Evolutionary conservation across 2,797 vertebrate species (phyloP).

Genomic region (Trichosurus vulpecula): DNA sequence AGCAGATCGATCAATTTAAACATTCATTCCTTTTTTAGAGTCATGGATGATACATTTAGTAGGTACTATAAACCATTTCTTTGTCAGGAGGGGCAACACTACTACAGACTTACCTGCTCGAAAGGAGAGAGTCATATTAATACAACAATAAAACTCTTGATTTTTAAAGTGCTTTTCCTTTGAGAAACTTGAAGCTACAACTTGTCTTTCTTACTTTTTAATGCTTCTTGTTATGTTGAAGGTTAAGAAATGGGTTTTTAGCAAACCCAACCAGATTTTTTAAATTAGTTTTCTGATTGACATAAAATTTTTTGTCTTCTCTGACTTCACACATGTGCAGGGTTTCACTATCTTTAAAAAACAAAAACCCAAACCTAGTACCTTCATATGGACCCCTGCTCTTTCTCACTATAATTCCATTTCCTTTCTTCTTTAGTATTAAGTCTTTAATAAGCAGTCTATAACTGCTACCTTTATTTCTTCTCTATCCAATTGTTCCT

Average conservation of each 20-base stretch:
- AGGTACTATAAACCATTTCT: background rate
- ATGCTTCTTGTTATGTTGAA: constrained; percentile 12
- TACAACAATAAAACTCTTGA: constrained; percentile 45
- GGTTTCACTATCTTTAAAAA: background rate
- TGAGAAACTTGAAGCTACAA: constrained; percentile 15
- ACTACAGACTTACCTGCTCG: constrained; percentile 33
- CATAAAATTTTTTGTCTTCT: background rate
- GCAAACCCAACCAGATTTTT: constrained; percentile 39
- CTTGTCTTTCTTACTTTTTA: constrained; percentile 60
- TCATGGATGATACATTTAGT: constrained; percentile 46
- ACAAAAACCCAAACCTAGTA: background rate
- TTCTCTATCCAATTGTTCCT: background rate
- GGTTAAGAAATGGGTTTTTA: constrained; percentile 60
- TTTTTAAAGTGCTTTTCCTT: constrained; percentile 59
- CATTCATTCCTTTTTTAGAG: constrained; percentile 34
- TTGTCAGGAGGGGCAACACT: constrained; percentile 9
- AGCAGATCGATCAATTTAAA: constrained; percentile 49
- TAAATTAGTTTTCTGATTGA: background rate
- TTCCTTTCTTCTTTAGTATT: background rate
- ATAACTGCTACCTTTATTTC: background rate
- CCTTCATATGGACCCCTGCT: background rate
- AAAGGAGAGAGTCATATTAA: constrained; percentile 35
- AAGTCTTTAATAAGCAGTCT: background rate
- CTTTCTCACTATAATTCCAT: background rate
- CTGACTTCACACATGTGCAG: background rate